A percentile compares a stretch with the other conserved stretches of the same genome.
Evolutionary conservation across 2,888 invertebrate genomes (phyloP).

Genomic region (Dicyrtomina minuta): DNA sequence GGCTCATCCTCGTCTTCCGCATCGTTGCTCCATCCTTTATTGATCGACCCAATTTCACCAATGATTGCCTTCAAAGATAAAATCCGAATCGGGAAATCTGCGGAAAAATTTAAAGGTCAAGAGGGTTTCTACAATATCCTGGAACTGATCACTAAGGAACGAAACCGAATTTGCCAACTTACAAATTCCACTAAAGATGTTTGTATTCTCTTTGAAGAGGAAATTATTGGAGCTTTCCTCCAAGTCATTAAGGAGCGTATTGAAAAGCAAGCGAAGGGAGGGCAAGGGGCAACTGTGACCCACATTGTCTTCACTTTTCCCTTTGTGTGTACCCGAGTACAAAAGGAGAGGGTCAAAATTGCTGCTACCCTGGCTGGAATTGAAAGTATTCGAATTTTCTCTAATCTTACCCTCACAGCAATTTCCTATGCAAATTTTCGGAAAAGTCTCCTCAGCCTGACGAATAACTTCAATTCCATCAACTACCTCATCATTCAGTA

Average conservation of each 20-base stretch:
- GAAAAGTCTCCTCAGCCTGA: not conserved
- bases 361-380: not conserved
- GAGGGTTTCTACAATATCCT: not conserved
- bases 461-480: not conserved
- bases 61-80: not conserved
- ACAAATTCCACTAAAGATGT: not conserved
- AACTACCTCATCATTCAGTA: not conserved
- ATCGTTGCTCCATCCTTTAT: not conserved
- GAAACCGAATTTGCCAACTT: not conserved
- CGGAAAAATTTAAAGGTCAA: not conserved
- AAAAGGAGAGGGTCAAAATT: not conserved
- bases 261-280: not conserved
- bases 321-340: not conserved
- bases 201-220: slow-evolving; percentile 1
- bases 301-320: not conserved
- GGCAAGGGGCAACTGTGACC: not conserved
- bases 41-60: not conserved
- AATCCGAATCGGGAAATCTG: not conserved
- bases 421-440: not conserved
- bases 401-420: not conserved
- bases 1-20: not conserved
- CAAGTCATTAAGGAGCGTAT: no score
- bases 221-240: not conserved
- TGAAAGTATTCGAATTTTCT: not conserved
- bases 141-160: not conserved